phyloP scores from a whole-genome alignment of 1,140 invertebrate genomes.

The Pteromalus puparum region DNA sequence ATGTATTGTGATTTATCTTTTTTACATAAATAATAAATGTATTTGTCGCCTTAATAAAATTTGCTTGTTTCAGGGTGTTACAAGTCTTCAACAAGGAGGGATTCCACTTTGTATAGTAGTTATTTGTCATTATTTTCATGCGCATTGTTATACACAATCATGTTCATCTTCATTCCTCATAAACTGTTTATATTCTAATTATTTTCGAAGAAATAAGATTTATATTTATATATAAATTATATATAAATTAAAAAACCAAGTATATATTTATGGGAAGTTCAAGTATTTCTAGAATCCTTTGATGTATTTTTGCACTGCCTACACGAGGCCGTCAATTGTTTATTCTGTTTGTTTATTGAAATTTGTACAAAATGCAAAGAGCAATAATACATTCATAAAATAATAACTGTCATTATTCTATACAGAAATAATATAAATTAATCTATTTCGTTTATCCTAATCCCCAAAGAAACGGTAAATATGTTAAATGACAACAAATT shows the following conservation, averaged over 20 bases:
- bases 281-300: not conserved
- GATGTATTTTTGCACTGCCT: conserved; percentile 4
- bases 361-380: conserved; percentile 51
- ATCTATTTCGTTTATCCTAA: conserved; percentile 30
- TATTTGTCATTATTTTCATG: not conserved
- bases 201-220: conserved; percentile 40
- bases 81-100: conserved; percentile 92
- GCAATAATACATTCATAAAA: conserved; percentile 47
- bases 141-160: conserved; percentile 7
- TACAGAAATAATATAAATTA: conserved; percentile 47
- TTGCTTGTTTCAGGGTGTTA: conserved; percentile 80
- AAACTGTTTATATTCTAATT: conserved; percentile 30
- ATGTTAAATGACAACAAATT: conserved; percentile 23
- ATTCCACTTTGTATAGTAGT: conserved; percentile 89
- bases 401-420: conserved; percentile 48
- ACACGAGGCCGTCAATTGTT: not conserved
- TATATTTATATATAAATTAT: conserved; percentile 24
- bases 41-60: not conserved
- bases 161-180: conserved; percentile 31
- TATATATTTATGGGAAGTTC: not conserved
- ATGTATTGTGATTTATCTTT: not conserved
- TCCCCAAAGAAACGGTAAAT: conserved; percentile 48
- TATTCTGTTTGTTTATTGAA: conserved; percentile 42
- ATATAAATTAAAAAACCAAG: conserved; percentile 32
- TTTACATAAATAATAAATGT: not conserved